These are phyloP conservation scores for Andrena camellia DNA, from an alignment of 2,888 invertebrate species.

Conservation along the genomic window DNA sequence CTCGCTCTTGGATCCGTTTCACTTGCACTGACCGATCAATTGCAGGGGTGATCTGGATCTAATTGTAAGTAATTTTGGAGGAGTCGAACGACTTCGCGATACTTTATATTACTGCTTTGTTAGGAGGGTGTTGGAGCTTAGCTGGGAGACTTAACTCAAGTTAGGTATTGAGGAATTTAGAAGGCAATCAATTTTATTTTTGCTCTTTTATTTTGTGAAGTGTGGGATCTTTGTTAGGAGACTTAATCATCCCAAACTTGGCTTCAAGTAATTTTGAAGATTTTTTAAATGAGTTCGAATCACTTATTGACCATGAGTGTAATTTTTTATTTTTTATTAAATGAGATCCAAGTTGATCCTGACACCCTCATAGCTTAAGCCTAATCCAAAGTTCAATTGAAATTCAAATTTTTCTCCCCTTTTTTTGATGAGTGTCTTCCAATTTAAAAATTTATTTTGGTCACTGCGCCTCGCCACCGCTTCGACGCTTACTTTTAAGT, in stretches of 20 bases:
- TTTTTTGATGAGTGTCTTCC: not conserved
- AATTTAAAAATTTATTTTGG: not conserved
- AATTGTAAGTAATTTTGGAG: not conserved
- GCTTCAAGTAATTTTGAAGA: too few species aligned
- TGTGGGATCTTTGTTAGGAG: too few species aligned
- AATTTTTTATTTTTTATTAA: not conserved
- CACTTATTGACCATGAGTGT: too few species aligned
- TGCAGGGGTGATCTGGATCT: not conserved
- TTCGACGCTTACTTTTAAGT: not conserved
- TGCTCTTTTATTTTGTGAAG: too few species aligned
- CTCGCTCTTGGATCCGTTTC: constrained; percentile 21
- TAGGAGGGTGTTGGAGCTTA: not conserved
- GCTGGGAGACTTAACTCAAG: too few species aligned
- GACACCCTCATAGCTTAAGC: not conserved
- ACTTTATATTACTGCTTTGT: not conserved
- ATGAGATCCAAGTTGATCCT: not conserved
- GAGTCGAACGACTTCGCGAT: not conserved
- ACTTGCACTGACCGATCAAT: constrained; percentile 16
- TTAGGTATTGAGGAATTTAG: too few species aligned
- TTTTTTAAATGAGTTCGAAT: too few species aligned
- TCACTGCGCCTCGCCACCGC: constrained; percentile 4
- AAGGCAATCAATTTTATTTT: too few species aligned
- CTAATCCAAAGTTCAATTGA: not conserved
- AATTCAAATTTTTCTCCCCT: not conserved
- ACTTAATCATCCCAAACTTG: too few species aligned